Base-by-base conservation (phyloP, 2,888 invertebrate species). In the Drosophila paramelanica region DNA sequence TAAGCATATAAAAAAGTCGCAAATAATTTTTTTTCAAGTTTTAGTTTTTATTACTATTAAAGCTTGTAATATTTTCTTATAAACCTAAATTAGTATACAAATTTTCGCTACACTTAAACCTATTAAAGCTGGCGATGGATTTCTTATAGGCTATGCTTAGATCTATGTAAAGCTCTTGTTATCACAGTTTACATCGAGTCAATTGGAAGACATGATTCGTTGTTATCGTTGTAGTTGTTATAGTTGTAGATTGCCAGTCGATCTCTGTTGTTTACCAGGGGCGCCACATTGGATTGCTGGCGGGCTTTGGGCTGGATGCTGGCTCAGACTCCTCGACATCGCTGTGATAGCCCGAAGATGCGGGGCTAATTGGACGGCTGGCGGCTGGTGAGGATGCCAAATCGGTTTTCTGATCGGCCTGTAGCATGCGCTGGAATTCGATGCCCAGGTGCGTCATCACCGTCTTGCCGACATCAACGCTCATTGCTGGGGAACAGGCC, bases 391-490 rank as follows among this genome's bases (percentile, higher is more conserved):
- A 42, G 17, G 81, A 70, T 59, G 59, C 67, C 71, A 73, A 61
- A 70, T 81, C 47, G 64, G 33, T 47, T 53, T 60, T 20, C 31
- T 79, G 77, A 60, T 85, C 88, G 20, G 75, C 57, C 60, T 82
- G 79, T 42, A 90, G 69, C 73, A 91, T 81, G 71, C 87, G 91
- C 73, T 97, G 97, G 86, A 97, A 94, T 71, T 96, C 94, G 92
- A 96, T 95, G 20, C 97, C 97, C 73, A 97, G 94, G 92, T 97
- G 97, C 39, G 97, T 96, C 97, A 97, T 97, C 88, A 97, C 94
- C 88, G 96, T 95, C 60, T 97, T 97, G 66, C 97, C 97, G 65
- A 97, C 93, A 89, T 95, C 94, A 76, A 97, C 96, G 91, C 97
- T 96, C 88, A 97, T 96, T 68, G 96, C 96, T 38, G 96, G 96